Base-by-base conservation (phyloP, 2,888 invertebrate genomes). In the Neoascia interrupta region DNA sequence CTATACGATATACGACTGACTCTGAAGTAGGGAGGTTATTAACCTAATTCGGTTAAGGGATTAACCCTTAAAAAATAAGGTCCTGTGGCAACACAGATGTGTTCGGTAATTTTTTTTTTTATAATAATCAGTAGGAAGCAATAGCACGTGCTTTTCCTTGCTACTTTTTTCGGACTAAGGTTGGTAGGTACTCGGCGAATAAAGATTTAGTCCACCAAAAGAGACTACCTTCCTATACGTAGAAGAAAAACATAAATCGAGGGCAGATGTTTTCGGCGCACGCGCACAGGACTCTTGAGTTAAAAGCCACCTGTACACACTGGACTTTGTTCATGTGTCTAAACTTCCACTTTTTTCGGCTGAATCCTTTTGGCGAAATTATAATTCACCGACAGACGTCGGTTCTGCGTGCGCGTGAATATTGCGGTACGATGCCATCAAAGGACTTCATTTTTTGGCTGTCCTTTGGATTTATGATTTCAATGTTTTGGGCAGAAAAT, bases 391-490 rank as follows among this genome's bases (percentile, higher is more conserved):
- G 54, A 56, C 68, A 41, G n/a, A n/a, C n/a, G n/a, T n/a, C 23
- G 47, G 37, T 60, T 45, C 60, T 36, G 36, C n/a, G n/a, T n/a
- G n/a, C n/a, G n/a, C n/a, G n/a, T n/a, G n/a, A n/a, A n/a, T n/a
- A n/a, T n/a, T n/a, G n/a, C n/a, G n/a, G n/a, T n/a, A 16, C 26
- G 19, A 18, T 53, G 47, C n/a, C 37, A 31, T 37, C 2, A 10
- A 47, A 21, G 26, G 23, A 19, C 23, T 58, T 43, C 58, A 34
- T 64, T 19, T 36, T 23, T 5, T 8, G 6, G 13, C n/a, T 66
- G 66, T 79, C 73, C 54, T 61, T 49, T 73, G 51, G 49, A 79
- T 61, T 79, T 79, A 79, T 73, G 61, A 68, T 61, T 79, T 79
- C 39, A 54, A 61, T 61, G 63, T 60, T 66, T 79, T 60, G 34